phyloP scores from a whole-genome alignment of 2,113 vertebrate species.

The Jacana jacana region DNA sequence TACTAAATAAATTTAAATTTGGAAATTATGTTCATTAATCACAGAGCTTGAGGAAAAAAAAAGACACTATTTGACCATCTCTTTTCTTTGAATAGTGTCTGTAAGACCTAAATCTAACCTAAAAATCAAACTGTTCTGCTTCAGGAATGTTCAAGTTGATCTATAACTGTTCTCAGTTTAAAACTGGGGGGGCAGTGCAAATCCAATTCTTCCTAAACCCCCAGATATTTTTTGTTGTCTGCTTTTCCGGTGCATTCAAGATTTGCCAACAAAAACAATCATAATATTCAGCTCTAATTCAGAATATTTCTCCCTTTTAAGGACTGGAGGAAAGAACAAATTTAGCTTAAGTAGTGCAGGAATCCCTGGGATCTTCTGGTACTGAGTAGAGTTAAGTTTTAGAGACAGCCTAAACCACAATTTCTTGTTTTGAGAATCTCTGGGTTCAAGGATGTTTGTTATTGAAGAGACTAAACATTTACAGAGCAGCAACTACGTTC shows the following conservation, averaged over 20 bases:
- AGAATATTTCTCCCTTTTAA: background rate
- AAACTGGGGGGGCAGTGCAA: accelerated
- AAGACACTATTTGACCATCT: background rate
- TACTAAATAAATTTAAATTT: background rate
- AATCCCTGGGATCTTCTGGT: background rate
- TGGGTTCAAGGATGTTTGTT: background rate
- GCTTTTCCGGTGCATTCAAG: background rate
- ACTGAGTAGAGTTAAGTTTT: background rate
- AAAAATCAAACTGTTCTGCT: background rate
- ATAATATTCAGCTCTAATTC: background rate
- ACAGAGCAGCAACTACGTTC: background rate
- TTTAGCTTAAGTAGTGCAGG: background rate
- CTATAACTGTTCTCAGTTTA: background rate
- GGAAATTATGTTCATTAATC: background rate
- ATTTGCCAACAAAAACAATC: background rate
- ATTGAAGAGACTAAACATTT: background rate
- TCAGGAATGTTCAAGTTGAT: background rate
- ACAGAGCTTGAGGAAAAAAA: background rate
- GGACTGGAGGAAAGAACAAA: background rate
- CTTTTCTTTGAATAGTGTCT: background rate
- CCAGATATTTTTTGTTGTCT: background rate
- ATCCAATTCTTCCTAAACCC: background rate
- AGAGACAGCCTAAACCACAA: background rate
- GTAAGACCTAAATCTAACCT: background rate
- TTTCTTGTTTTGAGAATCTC: background rate